Conservation (phyloP, 2,888 invertebrate genomes). For the Cosmorhoe ocellata region DNA sequence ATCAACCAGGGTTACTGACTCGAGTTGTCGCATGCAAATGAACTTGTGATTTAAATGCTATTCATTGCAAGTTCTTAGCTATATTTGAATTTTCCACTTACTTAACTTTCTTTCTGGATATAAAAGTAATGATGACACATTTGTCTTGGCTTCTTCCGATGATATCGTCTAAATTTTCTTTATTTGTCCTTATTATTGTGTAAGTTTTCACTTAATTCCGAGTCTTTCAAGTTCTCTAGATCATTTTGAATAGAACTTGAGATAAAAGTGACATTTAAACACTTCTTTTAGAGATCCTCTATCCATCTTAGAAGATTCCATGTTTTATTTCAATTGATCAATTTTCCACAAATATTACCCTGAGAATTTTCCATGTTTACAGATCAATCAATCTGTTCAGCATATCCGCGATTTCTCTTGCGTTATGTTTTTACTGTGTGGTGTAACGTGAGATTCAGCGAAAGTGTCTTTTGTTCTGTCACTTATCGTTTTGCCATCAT, state of each 20-base stretch:
- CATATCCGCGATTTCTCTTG: constrained; percentile 47
- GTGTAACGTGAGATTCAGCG: constrained; percentile 28
- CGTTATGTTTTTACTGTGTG: constrained; percentile 28
- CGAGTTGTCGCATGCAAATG: constrained; percentile 19
- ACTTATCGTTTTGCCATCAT: constrained; percentile 38
- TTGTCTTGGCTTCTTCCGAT: no score
- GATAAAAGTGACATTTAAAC: no score
- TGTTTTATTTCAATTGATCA: no score
- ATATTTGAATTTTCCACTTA: neutral
- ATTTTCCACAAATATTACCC: neutral
- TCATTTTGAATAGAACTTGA: no score
- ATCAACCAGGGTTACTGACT: constrained; percentile 16
- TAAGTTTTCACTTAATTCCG: no score
- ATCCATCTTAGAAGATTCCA: no score
- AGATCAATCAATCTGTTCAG: constrained; percentile 22
- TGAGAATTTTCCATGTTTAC: constrained; percentile 7
- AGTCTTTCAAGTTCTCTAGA: no score
- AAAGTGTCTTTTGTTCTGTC: constrained; percentile 45
- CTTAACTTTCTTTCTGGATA: constrained; percentile 2
- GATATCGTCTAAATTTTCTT: no score
- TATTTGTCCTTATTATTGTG: no score
- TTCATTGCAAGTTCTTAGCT: constrained; percentile 13
- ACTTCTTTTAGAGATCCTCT: no score
- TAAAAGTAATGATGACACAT: neutral
- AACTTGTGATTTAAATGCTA: constrained; percentile 15